A percentile compares a stretch with the other conserved stretches of the same genome.
Evolutionary conservation across 2,888 invertebrate genomes (phyloP).

Genomic region (Dromius quadrimaculatus): DNA sequence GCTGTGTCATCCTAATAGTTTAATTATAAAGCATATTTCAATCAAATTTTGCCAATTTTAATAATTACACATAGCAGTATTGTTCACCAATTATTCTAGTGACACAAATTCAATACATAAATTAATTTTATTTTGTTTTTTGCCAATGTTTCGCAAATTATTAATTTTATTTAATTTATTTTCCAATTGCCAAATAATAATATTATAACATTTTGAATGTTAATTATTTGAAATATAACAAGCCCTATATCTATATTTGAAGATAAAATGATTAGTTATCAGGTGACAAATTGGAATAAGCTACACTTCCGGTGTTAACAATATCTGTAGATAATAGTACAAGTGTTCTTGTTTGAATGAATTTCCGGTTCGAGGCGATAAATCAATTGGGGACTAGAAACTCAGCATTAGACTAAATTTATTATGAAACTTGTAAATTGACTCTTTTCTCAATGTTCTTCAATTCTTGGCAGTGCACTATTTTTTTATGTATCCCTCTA

Average conservation of each 20-base stretch:
- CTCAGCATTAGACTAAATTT: too few species aligned
- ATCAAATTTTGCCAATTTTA: too few species aligned
- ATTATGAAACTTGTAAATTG: too few species aligned
- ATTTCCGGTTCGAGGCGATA: background rate
- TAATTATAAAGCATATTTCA: too few species aligned
- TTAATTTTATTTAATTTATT: too few species aligned
- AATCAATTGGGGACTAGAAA: background rate
- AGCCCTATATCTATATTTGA: constrained; percentile 1
- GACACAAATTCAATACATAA: background rate
- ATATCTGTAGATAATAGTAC: constrained; percentile 20
- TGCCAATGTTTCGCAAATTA: background rate
- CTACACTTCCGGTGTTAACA: constrained; percentile 22
- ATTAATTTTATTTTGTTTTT: background rate
- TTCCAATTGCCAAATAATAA: too few species aligned
- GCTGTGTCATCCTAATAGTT: too few species aligned
- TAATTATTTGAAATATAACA: background rate
- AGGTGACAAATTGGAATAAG: constrained; percentile 29
- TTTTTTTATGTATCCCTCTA: too few species aligned
- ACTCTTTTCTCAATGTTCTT: too few species aligned
- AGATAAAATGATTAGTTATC: constrained; percentile 2
- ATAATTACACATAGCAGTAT: too few species aligned
- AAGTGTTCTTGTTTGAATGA: constrained; percentile 13
- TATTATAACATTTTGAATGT: background rate
- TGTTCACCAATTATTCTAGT: background rate
- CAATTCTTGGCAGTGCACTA: too few species aligned